Percentiles rank a stretch among this genome's conserved stretches.
Conservation (phyloP, 2,888 invertebrate genomes). For the Agrotis ipsilon region DNA sequence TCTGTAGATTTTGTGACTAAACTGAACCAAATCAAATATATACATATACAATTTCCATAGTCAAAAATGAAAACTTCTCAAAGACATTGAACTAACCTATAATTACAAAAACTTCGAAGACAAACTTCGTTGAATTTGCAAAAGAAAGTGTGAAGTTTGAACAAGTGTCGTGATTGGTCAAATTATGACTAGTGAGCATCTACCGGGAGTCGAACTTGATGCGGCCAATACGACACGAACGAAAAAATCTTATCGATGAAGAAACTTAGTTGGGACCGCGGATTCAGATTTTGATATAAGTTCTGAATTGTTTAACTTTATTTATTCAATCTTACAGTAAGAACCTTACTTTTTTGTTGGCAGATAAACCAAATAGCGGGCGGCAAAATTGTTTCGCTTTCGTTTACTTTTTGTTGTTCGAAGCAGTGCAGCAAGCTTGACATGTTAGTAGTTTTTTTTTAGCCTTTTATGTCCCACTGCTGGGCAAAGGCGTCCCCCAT, state of each 20-base stretch:
- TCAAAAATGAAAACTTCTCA: slow-evolving; percentile 11
- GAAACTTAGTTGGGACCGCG: background rate
- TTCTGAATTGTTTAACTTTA: background rate
- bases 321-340: background rate
- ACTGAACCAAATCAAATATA: no score
- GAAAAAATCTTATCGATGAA: slow-evolving; percentile 17
- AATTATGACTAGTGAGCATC: slow-evolving; percentile 68
- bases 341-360: no score
- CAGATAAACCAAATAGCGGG: no score
- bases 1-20: no score
- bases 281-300: background rate
- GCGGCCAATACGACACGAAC: slow-evolving; percentile 74
- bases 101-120: slow-evolving; percentile 36
- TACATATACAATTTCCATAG: no score
- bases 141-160: slow-evolving; percentile 34
- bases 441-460: no score
- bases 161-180: slow-evolving; percentile 73
- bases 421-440: no score
- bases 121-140: slow-evolving; percentile 18
- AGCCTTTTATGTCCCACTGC: no score
- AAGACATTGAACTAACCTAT: slow-evolving; percentile 28
- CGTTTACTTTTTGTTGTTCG: no score
- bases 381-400: no score
- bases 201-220: slow-evolving; percentile 32
- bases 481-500: no score